A percentile compares a stretch with the other conserved stretches of the same genome.
Evolutionary conservation across 2,797 vertebrate genomes (phyloP).

Genomic region (Myotis planiceps): DNA sequence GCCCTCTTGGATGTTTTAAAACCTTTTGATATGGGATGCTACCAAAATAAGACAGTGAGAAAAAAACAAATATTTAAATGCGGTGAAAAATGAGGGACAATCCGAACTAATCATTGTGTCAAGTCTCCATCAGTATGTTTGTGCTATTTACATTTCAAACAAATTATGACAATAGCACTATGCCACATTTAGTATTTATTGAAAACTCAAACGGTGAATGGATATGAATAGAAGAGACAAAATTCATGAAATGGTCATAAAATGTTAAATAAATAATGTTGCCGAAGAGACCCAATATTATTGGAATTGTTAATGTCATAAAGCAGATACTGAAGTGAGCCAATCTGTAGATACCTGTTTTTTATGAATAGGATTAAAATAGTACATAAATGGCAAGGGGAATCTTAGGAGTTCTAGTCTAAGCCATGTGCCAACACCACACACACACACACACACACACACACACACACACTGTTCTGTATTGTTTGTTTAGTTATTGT

Average conservation of each 20-base stretch:
- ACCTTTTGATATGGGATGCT: not conserved
- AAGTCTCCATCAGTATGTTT: not conserved
- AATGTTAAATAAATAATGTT: constrained; percentile 19
- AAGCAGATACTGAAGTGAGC: not conserved
- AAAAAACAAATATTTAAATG: not conserved
- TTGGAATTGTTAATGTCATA: not conserved
- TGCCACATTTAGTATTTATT: not conserved
- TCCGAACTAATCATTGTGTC: not conserved
- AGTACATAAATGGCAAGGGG: no score
- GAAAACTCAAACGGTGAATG: not conserved
- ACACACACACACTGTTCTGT: not conserved
- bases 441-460: not conserved
- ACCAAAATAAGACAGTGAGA: not conserved
- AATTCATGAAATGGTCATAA: not conserved
- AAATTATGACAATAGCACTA: not conserved
- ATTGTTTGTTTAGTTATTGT: not conserved
- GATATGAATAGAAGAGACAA: not conserved
- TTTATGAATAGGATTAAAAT: no score
- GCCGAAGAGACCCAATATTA: not conserved
- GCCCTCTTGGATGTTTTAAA: not conserved
- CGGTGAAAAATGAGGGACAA: not conserved
- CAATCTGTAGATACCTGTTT: not conserved
- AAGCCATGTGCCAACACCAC: not conserved
- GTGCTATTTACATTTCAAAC: not conserved
- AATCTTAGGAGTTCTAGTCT: not conserved